Evolutionary conservation across 2,888 invertebrate species (phyloP).

Genomic region (Sialis lutaria): DNA sequence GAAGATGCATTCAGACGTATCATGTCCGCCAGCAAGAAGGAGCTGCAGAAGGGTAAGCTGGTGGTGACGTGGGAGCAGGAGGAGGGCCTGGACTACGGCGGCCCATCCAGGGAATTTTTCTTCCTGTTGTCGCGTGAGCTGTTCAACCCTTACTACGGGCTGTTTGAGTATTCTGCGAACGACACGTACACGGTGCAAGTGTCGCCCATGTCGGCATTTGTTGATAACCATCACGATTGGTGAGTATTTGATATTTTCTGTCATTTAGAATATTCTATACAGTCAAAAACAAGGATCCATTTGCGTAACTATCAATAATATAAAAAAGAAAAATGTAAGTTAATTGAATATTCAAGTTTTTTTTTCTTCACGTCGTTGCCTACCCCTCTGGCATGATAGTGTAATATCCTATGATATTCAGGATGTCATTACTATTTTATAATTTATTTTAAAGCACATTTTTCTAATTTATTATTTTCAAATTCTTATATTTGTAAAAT

Average conservation of each 20-base stretch:
- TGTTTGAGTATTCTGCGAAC: conserved; percentile 96
- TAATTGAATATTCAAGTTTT: no score
- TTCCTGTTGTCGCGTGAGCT: conserved; percentile 91
- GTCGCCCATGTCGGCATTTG: conserved; percentile 90
- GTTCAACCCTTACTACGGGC: conserved; percentile 95
- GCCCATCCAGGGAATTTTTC: conserved; percentile 95
- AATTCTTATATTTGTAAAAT: no score
- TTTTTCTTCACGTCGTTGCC: no score
- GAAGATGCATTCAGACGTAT: conserved; percentile 94
- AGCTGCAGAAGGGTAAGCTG: conserved; percentile 85
- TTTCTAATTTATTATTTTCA: no score
- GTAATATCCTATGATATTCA: no score
- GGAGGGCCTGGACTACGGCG: conserved; percentile 94
- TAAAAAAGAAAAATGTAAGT: no score
- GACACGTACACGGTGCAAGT: conserved; percentile 95
- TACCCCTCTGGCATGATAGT: no score
- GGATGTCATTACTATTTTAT: no score
- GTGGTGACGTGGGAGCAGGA: conserved; percentile 91
- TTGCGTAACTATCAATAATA: no score
- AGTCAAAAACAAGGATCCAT: no score
- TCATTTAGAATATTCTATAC: background rate
- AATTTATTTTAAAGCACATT: no score
- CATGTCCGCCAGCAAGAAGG: conserved; percentile 91
- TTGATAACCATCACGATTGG: conserved; percentile 95
- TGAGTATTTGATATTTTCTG: conserved; percentile 16